phyloP scores from a whole-genome alignment of 2,113 vertebrate species.

The Tachuris rubrigastra region DNA sequence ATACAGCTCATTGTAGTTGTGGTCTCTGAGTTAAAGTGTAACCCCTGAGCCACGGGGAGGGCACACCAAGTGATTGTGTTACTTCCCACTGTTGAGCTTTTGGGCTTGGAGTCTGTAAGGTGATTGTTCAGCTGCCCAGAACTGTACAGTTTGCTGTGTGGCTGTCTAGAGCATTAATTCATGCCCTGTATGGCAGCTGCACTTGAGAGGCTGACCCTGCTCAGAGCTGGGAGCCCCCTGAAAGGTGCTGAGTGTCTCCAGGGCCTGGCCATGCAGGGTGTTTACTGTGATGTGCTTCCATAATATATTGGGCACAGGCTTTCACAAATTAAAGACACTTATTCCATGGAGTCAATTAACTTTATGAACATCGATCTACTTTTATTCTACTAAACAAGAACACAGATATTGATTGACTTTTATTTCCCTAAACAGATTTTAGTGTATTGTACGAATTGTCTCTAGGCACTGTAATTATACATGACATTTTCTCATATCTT shows the following conservation, averaged over 20 bases:
- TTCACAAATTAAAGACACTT: background rate
- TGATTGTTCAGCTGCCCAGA: background rate
- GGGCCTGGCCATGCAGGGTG: background rate
- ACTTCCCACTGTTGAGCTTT: background rate
- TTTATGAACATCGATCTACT: background rate
- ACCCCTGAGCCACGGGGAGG: background rate
- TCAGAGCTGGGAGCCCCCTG: background rate
- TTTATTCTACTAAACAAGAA: background rate
- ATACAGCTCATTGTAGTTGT: background rate
- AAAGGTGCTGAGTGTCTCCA: background rate
- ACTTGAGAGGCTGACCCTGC: background rate
- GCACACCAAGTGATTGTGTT: background rate
- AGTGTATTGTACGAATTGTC: background rate
- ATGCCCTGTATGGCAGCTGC: background rate
- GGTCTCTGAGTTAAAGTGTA: background rate
- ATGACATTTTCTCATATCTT: background rate
- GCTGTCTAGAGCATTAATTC: background rate
- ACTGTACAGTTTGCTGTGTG: background rate
- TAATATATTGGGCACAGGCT: background rate
- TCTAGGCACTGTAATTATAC: background rate
- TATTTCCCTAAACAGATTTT: background rate
- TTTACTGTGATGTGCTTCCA: rapidly evolving
- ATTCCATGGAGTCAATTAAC: background rate
- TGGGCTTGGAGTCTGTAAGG: background rate
- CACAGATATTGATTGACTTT: background rate